Evolutionary conservation across 2,888 invertebrate species (phyloP).

Genomic region (Cosmorhoe ocellata): DNA sequence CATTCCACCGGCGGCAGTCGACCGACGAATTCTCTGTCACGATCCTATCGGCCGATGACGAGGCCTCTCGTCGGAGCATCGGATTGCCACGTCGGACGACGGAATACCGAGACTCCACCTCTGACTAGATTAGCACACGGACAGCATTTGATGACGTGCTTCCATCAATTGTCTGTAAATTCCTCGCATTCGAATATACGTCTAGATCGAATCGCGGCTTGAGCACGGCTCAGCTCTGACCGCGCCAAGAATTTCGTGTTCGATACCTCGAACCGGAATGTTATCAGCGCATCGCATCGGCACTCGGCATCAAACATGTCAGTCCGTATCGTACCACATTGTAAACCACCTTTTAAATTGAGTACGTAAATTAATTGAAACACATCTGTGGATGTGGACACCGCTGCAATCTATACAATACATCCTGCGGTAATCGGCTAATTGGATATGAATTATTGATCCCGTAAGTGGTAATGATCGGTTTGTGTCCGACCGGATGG

Average conservation of each 20-base stretch:
- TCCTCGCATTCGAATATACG: conserved; percentile 69
- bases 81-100: conserved; percentile 43
- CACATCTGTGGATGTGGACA: conserved; percentile 47
- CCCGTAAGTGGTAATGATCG: conserved; percentile 57
- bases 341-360: conserved; percentile 69
- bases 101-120: conserved; percentile 50
- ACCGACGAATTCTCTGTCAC: conserved; percentile 79
- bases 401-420: conserved; percentile 42
- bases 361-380: conserved; percentile 59
- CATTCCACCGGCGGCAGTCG: conserved; percentile 71
- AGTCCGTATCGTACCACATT: conserved; percentile 61
- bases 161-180: conserved; percentile 71
- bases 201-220: conserved; percentile 57
- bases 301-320: conserved; percentile 65
- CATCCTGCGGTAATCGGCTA: conserved; percentile 65
- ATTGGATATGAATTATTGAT: conserved; percentile 72
- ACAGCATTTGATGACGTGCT: conserved; percentile 68
- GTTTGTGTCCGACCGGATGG: conserved; percentile 49
- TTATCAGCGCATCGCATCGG: conserved; percentile 75
- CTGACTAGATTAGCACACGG: conserved; percentile 58
- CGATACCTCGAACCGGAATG: conserved; percentile 74
- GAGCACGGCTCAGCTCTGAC: conserved; percentile 59
- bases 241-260: conserved; percentile 75
- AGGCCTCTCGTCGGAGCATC: conserved; percentile 64
- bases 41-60: conserved; percentile 71